phyloP scores from a whole-genome alignment of 2,888 invertebrate species.

The Morpho deidamia region DNA sequence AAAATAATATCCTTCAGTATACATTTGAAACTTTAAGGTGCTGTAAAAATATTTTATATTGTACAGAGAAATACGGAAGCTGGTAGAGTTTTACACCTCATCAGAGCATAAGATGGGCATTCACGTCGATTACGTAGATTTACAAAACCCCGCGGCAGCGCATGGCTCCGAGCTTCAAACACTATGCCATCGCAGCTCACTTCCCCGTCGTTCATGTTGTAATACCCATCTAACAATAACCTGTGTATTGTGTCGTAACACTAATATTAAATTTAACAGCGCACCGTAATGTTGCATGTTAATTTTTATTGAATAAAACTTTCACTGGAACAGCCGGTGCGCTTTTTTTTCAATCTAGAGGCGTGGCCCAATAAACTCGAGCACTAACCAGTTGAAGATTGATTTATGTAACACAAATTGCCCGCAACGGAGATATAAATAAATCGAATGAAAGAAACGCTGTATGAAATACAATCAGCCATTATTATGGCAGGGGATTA shows the following conservation, averaged over 20 bases:
- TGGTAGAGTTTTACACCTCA: no score
- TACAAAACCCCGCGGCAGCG: no score
- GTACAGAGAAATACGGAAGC: no score
- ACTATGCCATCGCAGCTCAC: no score
- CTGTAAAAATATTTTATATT: no score
- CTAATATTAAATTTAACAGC: background rate
- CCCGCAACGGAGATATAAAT: constrained; percentile 7
- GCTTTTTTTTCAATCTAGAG: constrained; percentile 10
- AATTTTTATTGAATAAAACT: constrained; percentile 12
- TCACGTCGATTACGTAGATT: no score
- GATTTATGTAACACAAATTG: constrained; percentile 18
- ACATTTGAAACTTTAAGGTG: no score
- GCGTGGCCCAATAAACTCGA: constrained; percentile 11
- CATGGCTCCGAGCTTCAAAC: no score
- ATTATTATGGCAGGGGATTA: background rate
- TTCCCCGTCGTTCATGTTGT: no score
- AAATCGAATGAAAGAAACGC: background rate
- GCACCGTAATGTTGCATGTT: constrained; percentile 2
- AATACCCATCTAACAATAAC: no score
- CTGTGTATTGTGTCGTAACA: background rate
- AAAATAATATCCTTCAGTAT: no score
- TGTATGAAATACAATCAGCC: background rate
- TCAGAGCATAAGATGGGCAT: no score
- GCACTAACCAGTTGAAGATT: background rate
- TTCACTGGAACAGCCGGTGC: constrained; percentile 7